Evolutionary conservation across 2,888 invertebrate species (phyloP), one percentile per base, ranked within the genome.

Genomic region (Melieria crassipennis): DNA sequence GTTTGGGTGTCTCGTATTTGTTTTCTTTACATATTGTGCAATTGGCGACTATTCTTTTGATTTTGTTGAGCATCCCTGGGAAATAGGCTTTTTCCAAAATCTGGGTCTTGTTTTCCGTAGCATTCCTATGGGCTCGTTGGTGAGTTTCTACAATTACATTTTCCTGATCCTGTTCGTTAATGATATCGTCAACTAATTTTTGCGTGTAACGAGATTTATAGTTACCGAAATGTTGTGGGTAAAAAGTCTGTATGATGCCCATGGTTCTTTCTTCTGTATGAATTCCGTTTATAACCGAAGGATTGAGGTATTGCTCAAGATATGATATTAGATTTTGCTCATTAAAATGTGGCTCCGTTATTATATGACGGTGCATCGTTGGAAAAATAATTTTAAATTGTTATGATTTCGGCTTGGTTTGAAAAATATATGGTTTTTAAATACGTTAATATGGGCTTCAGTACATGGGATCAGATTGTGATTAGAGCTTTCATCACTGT

Each of bases 371-470:
- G 10, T 76, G 75, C 50, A 52, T 69, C 52, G 67, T 63, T 9
- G 75, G 71, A n/a, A 75, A 75, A 7, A 63, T n/a, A 4, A 65
- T 71, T 43, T 70, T 42, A 52, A 75, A 74, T 47, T 65, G 66
- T 62, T 75, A 71, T n/a, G 56, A 42, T 55, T 64, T 72, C 71
- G 5, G 60, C 66, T 16, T 16, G n/a, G 16, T 16, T 16, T 16
- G 4, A 52, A 52, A 42, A 76, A 62, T 10, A 76, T 52, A 66
- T 75, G 75, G 30, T 75, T 79, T 68, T 71, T 75, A 47, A 75
- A 77, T 7, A 73, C 71, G 16, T 73, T 77, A 16, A 74, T 76
- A 9, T 69, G 75, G 9, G 67, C 63, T n/a, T 75, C 73, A 3
- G 71, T 46, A 42, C 58, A 66, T n/a, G 68, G 72, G 2, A 78